Evolutionary conservation across 2,888 invertebrate genomes (phyloP), one percentile per base, ranked within the genome.

Genomic region (Cotesia congregata): DNA sequence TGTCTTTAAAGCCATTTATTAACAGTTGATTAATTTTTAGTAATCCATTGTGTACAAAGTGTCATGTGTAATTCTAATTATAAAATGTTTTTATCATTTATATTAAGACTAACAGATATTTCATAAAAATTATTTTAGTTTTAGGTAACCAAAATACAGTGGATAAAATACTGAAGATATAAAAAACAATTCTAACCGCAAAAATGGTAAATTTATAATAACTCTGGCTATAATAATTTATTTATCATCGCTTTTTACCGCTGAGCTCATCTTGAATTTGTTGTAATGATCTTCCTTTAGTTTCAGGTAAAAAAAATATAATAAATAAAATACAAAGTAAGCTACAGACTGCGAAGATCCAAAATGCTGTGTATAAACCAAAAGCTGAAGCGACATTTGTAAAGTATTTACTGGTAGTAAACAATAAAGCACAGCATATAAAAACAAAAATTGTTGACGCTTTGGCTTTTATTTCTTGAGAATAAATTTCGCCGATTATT

Each of bases 111-210:
- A 92, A 89, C 95, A 95, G 80, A 97, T 97, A 90, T 97, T 93
- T 85, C 94, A 93, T 83, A 97, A 92, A 83, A 94, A 94, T 94
- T 60, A 97, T 97, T 90, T 96, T 97, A 0, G 97, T 97, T 90
- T 97, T 97, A 3, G 97, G 96, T 17, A 98, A 92, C 73, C 94
- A 87, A 82, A 94, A 92, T 72, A 93, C 88, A 0, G 94, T 93
- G 90, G 96, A 97, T 15, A 89, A 75, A 85, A 95, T 90, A 86
- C 94, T 94, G 0, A 94, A 91, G 0, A 92, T 15, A 81, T 94
- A 94, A 84, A 94, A 84, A 91, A 17, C 17, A 17, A 17, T 17
- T 17, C 17, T 17, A 17, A 17, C 17, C 17, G 17, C 17, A 17
- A 17, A 17, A 17, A 1, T 17, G 17, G 1, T 17, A 17, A 17